Evolutionary conservation across 37 sponge, comb jelly and placozoan species (phyloP), one percentile per base, ranked within the genome.

Genomic region (Aplysina aerophoba): DNA sequence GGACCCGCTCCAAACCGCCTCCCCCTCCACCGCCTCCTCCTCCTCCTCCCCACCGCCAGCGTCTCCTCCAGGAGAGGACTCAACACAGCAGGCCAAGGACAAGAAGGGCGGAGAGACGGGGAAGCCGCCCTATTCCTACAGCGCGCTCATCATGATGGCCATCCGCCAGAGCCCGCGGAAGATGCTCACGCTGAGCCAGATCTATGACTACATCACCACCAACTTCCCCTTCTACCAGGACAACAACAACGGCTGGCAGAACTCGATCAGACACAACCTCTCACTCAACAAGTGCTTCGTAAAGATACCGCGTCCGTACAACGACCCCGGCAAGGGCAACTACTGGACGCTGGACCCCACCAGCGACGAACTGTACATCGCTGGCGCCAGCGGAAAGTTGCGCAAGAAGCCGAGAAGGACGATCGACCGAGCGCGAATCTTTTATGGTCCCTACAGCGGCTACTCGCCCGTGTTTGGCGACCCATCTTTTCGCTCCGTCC

Each of bases 211-310:
- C 87, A 95, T 97, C 81, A 89, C 90, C 58, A 90, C 86, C 64
- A 95, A 97, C 87, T 97, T 93, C 79, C 98, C 98, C 27, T 97
- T 89, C 88, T 97, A 97, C 87, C 83, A 94, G 44, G 94, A 95
- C 61, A 93, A 97, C 86, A 97, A 97, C 78, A 96, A 93, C 34
- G 98, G 98, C 12, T 97, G 98, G 98, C 98, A 97, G 87, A 97
- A 97, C 81, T 95, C 96, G 44, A 97, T 97, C 67, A 81, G 98
- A 68, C 98, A 97, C 92, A 97, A 97, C 39, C 89, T 97, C 34
- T 95, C 96, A 3, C 90, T 97, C 36, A 97, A 95, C 92, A 94
- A 97, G 69, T 95, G 98, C 81, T 97, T 97, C 81, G 94, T 95
- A 21, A 97, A 97, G 59, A 91, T 97, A 14, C 96, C 98, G 13